A percentile compares a stretch with the other conserved stretches of the same genome.
phyloP scores from a whole-genome alignment of 2,113 vertebrate species.

The Phylloscopus trochiloides region DNA sequence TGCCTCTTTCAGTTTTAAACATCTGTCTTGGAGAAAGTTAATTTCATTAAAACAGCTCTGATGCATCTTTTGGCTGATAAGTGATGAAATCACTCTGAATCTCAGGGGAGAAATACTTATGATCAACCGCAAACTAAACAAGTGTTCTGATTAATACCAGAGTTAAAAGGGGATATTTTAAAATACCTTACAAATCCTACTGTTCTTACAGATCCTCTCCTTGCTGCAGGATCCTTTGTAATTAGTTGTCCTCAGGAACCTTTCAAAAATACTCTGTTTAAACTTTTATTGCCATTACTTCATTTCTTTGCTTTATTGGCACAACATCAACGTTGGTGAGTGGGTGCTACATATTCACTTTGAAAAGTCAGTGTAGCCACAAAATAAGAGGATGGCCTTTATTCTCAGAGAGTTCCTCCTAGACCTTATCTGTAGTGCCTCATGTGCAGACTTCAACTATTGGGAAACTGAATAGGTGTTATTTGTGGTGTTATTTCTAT shows the following conservation, averaged over 20 bases:
- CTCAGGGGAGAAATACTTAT: background rate
- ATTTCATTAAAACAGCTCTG: background rate
- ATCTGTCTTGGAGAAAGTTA: background rate
- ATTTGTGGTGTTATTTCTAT: background rate
- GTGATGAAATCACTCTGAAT: background rate
- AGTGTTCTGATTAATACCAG: background rate
- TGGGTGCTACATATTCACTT: background rate
- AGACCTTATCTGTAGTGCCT: background rate
- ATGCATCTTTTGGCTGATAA: background rate
- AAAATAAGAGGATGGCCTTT: background rate
- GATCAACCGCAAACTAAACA: background rate
- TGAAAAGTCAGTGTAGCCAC: too few relatives aligned
- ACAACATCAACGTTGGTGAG: fast-evolving
- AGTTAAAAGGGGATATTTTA: background rate
- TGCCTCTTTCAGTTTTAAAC: background rate
- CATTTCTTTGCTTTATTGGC: background rate
- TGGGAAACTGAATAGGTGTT: background rate
- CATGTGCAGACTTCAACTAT: fast-evolving
- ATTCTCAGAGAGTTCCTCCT: background rate
- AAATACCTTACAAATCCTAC: background rate
- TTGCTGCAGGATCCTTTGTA: background rate
- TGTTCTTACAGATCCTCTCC: background rate
- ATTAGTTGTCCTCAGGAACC: background rate
- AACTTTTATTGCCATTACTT: background rate
- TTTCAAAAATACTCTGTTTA: background rate